Evolutionary conservation across 2,113 vertebrate genomes (phyloP), one percentile per base, ranked within the genome.

Genomic region (Gracilinanus agilis): DNA sequence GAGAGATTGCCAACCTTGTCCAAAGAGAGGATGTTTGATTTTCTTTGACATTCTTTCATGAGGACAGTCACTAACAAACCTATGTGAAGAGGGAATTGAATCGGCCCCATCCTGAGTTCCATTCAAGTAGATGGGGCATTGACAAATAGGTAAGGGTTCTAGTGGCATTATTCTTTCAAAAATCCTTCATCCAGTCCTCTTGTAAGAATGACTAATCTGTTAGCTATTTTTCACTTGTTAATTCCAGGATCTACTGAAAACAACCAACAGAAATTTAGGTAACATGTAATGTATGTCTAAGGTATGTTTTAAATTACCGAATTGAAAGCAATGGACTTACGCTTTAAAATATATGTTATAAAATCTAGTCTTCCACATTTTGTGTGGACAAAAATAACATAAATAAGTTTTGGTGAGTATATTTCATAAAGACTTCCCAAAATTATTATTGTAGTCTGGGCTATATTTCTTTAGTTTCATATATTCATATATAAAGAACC

Each of bases 211-310:
- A 58, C 12, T 55, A 6, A 53, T 92, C 95, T 29, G 53, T 92
- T 49, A 95, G 95, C 58, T 95, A 0, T 90, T 97, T 75, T 90
- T 98, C 90, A 94, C 88, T 29, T 58, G 55, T 24, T 24, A 90
- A 92, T 88, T 88, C 90, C 98, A 94, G 54, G 93, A 94, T 53
- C 67, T 96, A 89, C 91, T 90, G 90, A 94, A 96, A 95, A 21
- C 29, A 44, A 34, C 93, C 21, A 44, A 44, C 54, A 40, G 2
- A 44, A 92, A 56, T 93, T 90, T 96, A 58, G 90, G 13, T 56
- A 95, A 90, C 90, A 44, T 23, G 7, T 40, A 75, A 40, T 83
- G 93, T 61, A 23, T 93, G 34, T 90, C 44, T 8, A 21, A 89
- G 56, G 27, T 91, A 91, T 92, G 91, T 75, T 92, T 95, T 34